Evolutionary conservation across 2,797 vertebrate genomes (phyloP).

Genomic region (Hipposideros larvatus): DNA sequence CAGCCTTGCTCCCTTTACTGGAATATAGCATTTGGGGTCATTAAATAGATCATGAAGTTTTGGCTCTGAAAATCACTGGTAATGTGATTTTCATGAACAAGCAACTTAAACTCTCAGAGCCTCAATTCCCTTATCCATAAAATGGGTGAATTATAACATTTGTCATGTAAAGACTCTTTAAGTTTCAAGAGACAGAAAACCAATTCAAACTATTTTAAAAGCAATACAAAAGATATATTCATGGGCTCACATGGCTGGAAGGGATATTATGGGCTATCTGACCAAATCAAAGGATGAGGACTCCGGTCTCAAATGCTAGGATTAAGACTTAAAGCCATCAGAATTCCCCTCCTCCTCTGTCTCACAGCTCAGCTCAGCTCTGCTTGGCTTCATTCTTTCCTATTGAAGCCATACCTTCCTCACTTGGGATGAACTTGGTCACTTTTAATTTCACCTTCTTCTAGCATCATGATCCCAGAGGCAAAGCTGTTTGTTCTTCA

Average conservation of each 20-base stretch:
- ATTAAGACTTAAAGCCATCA: not conserved
- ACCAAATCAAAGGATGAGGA: not conserved
- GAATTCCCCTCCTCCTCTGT: not conserved
- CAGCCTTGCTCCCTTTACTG: not conserved
- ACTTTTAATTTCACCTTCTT: not conserved
- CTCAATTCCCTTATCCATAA: not conserved
- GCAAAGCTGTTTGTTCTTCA: not conserved
- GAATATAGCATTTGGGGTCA: not conserved
- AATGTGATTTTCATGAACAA: not conserved
- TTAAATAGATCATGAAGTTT: not conserved
- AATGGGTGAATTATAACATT: not conserved
- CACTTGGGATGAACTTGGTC: not conserved
- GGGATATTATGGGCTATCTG: not conserved
- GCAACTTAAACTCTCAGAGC: not conserved
- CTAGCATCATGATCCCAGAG: not conserved
- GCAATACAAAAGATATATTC: not conserved
- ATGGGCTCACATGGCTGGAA: not conserved
- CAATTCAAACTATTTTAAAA: conserved; percentile 25
- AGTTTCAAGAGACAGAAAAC: not conserved
- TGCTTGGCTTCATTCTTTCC: not conserved
- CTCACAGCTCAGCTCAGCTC: not conserved
- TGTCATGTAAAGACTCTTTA: conserved; percentile 19
- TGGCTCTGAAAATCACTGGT: conserved; percentile 13
- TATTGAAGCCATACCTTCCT: not conserved
- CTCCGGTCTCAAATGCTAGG: not conserved